These are phyloP conservation scores for Calypte anna DNA, from an alignment of 2,113 vertebrate genomes.

Conservation along the genomic window DNA sequence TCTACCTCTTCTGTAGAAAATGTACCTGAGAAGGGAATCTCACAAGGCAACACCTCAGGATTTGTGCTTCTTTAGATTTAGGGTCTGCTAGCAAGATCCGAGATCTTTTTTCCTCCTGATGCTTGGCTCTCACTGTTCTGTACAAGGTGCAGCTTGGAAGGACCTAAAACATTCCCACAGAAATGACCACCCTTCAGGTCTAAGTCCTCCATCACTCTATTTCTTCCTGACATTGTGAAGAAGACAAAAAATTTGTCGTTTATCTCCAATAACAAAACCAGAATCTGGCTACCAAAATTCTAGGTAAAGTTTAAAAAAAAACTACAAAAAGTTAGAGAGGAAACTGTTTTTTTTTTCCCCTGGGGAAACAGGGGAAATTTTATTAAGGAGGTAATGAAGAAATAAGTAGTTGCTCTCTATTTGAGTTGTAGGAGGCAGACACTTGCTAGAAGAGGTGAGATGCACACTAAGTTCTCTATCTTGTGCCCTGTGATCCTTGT, in stretches of 20 bases:
- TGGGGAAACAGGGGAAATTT: neutral
- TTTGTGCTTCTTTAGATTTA: neutral
- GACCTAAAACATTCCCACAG: neutral
- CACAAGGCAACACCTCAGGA: neutral
- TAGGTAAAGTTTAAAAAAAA: neutral
- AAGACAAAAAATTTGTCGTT: neutral
- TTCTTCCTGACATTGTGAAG: neutral
- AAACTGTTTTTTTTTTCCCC: too few relatives aligned
- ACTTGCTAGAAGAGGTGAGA: neutral
- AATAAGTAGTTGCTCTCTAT: neutral
- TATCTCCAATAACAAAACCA: neutral
- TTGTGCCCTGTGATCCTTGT: neutral
- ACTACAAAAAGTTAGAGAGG: neutral
- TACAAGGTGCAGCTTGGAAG: neutral
- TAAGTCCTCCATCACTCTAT: neutral
- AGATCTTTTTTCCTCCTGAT: neutral
- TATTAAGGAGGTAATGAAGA: neutral
- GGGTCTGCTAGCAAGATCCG: neutral
- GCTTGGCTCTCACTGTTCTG: neutral
- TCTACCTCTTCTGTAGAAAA: neutral
- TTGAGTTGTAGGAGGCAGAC: neutral
- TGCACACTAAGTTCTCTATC: neutral
- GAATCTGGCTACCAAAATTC: neutral
- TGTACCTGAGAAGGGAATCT: neutral
- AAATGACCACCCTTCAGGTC: neutral